phyloP scores from a whole-genome alignment of 2,797 vertebrate species.

The Chelon labrosus region DNA sequence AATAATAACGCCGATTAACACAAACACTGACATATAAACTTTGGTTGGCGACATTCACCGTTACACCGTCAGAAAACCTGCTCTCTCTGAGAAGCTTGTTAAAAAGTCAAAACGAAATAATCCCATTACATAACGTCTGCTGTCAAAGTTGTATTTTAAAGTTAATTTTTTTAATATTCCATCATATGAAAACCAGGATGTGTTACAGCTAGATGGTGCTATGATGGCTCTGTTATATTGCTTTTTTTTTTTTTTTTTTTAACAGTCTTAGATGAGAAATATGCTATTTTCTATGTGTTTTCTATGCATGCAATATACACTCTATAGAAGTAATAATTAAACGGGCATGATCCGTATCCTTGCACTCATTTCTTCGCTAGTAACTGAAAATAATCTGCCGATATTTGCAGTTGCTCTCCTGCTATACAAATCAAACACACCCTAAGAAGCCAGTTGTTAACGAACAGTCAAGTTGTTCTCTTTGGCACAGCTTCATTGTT shows the following conservation, averaged over 20 bases:
- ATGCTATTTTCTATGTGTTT: slow-evolving; percentile 8
- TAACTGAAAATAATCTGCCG: neutral
- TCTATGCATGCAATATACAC: neutral
- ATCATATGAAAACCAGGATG: slow-evolving; percentile 13
- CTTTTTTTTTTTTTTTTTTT: slow-evolving; percentile 7
- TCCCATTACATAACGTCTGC: neutral
- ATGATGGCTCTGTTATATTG: slow-evolving; percentile 40
- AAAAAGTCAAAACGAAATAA: neutral
- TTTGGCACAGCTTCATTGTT: slow-evolving; percentile 42
- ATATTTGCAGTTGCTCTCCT: slow-evolving; percentile 11
- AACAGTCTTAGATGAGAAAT: slow-evolving; percentile 9
- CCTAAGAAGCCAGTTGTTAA: slow-evolving; percentile 11
- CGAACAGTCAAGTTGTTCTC: slow-evolving; percentile 46
- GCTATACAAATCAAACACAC: slow-evolving; percentile 37
- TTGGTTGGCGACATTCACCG: neutral
- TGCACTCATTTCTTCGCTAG: neutral
- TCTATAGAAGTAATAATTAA: neutral
- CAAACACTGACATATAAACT: slow-evolving; percentile 9
- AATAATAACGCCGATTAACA: neutral
- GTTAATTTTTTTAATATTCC: slow-evolving; percentile 21
- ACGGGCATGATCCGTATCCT: neutral
- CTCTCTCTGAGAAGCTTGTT: neutral
- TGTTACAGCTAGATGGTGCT: slow-evolving; percentile 76
- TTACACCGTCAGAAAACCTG: neutral
- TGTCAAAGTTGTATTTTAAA: slow-evolving; percentile 2